Evolutionary conservation across 2,113 vertebrate species (phyloP).

Genomic region (Pelobates fuscus): DNA sequence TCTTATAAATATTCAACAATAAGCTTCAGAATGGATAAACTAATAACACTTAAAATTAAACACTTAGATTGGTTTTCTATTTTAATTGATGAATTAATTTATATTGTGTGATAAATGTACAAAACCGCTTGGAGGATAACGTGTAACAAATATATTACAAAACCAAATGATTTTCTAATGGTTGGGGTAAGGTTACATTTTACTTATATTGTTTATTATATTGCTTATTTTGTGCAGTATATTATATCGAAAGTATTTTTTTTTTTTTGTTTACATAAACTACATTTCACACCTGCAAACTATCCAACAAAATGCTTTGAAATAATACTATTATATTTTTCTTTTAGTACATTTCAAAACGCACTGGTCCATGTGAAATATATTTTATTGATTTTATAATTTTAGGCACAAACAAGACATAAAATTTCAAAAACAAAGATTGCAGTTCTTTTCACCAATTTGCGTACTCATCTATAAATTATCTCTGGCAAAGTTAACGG

Average conservation of each 20-base stretch:
- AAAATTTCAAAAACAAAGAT: no score
- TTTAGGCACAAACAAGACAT: no score
- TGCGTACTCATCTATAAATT: no score
- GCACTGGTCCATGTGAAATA: no score
- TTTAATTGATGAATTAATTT: slow-evolving; percentile 49
- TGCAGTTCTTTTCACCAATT: no score
- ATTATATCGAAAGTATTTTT: slow-evolving; percentile 17
- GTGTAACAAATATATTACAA: slow-evolving; percentile 25
- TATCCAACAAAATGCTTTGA: no score
- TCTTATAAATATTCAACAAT: slow-evolving; percentile 66
- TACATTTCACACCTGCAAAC: no score
- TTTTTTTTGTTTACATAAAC: no score
- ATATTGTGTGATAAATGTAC: slow-evolving; percentile 41
- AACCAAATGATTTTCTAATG: slow-evolving; percentile 32
- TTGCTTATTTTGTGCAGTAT: slow-evolving; percentile 22
- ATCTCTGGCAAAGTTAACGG: no score
- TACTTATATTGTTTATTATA: slow-evolving; percentile 39
- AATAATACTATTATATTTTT: no score
- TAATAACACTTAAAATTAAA: slow-evolving; percentile 54
- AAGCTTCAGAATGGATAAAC: slow-evolving; percentile 52
- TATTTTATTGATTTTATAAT: no score
- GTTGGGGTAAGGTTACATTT: slow-evolving; percentile 25
- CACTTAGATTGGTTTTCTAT: slow-evolving; percentile 49
- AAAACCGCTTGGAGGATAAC: slow-evolving; percentile 39
- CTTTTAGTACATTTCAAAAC: no score